phyloP scores from a whole-genome alignment of 1,140 invertebrate species.

The Drosophila trapezifrons region DNA sequence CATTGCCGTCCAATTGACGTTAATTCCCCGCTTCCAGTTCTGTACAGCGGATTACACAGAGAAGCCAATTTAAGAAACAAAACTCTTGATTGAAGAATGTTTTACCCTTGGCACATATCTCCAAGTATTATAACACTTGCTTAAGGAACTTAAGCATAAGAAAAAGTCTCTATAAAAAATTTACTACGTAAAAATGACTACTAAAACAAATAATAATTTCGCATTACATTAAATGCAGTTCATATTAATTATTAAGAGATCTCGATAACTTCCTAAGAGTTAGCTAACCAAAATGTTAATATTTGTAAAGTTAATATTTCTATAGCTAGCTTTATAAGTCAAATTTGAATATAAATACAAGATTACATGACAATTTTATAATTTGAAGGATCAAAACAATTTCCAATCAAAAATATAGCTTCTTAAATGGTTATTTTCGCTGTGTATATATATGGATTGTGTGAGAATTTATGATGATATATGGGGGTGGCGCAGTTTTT shows the following conservation, averaged over 20 bases:
- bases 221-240: background rate
- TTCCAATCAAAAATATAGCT: background rate
- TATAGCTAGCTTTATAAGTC: background rate
- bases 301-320: background rate
- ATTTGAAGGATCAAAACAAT: background rate
- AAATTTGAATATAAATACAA: background rate
- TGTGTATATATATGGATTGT: slow-evolving; percentile 23
- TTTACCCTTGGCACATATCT: background rate
- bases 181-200: background rate
- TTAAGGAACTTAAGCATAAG: too few relatives aligned
- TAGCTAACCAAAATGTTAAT: background rate
- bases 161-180: background rate
- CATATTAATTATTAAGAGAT: background rate
- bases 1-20: slow-evolving; percentile 42
- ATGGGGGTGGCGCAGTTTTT: slow-evolving; percentile 15
- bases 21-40: slow-evolving; percentile 45
- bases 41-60: slow-evolving; percentile 30
- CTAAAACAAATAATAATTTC: background rate
- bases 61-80: slow-evolving; percentile 10
- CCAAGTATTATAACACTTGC: background rate
- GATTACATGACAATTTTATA: background rate
- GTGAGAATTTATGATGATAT: slow-evolving; percentile 38
- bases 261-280: background rate
- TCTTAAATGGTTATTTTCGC: slow-evolving; percentile 1
- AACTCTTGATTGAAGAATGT: slow-evolving; percentile 14